phyloP scores from a whole-genome alignment of 2,888 invertebrate species.

The Diplolepis rosae region DNA sequence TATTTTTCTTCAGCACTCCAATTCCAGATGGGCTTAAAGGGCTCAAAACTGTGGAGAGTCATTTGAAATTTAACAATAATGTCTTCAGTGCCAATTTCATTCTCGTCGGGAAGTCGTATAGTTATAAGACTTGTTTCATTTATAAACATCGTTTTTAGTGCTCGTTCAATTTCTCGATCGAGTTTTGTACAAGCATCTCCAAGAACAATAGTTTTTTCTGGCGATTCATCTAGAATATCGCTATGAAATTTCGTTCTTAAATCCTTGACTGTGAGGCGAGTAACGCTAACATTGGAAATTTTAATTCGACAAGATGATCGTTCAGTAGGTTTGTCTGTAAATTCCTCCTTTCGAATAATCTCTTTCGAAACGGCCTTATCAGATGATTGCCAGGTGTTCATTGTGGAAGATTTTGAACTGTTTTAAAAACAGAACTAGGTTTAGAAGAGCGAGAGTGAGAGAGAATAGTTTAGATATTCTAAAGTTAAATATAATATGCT shows the following conservation, averaged over 20 bases:
- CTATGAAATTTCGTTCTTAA: conserved; percentile 73
- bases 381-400: conserved; percentile 51
- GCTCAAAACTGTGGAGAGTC: conserved; percentile 73
- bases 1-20: conserved; percentile 77
- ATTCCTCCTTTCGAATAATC: conserved; percentile 53
- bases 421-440: not conserved
- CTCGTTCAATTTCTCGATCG: conserved; percentile 76
- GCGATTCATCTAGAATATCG: conserved; percentile 62
- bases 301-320: conserved; percentile 59
- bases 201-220: conserved; percentile 65
- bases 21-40: conserved; percentile 76
- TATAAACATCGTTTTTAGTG: conserved; percentile 76
- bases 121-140: conserved; percentile 74
- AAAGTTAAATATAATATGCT: no score
- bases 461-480: not conserved
- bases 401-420: conserved; percentile 30
- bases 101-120: conserved; percentile 59
- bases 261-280: conserved; percentile 53
- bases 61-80: conserved; percentile 73
- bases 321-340: conserved; percentile 61
- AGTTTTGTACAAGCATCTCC: conserved; percentile 75
- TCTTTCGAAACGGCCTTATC: conserved; percentile 59
- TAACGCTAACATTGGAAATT: conserved; percentile 51
- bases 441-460: not conserved
- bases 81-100: conserved; percentile 59